These are phyloP conservation scores for Apistogramma diplotaenia DNA, from an alignment of 2,113 vertebrate species.

Conservation along the genomic window DNA sequence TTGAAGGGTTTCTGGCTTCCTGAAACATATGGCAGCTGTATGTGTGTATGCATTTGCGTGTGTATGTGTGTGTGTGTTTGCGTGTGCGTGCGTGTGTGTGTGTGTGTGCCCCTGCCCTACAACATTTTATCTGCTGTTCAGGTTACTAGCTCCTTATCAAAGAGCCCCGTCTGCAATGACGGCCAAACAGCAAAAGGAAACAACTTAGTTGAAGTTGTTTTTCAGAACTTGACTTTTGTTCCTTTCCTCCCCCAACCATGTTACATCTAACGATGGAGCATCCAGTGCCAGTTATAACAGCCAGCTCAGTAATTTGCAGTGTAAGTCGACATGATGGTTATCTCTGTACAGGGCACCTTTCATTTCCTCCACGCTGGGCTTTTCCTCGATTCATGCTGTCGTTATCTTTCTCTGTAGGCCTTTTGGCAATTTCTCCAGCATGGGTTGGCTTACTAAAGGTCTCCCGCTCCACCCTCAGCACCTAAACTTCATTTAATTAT, in stretches of 20 bases:
- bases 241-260: conserved; percentile 26
- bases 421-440: conserved; percentile 64
- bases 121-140: conserved; percentile 69
- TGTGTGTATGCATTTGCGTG: conserved; percentile 40
- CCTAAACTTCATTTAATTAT: conserved; percentile 48
- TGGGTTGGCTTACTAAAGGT: conserved; percentile 61
- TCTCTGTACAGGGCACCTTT: conserved; percentile 60
- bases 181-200: conserved; percentile 65
- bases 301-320: conserved; percentile 73
- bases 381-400: conserved; percentile 47
- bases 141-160: conserved; percentile 79
- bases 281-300: conserved; percentile 66
- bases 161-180: conserved; percentile 55
- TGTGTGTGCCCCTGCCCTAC: conserved; percentile 36
- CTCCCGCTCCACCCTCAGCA: conserved; percentile 32
- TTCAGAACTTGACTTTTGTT: conserved; percentile 58
- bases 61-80: conserved; percentile 57
- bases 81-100: background rate
- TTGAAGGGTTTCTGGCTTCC: conserved; percentile 88
- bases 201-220: conserved; percentile 77
- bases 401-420: conserved; percentile 47
- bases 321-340: conserved; percentile 67
- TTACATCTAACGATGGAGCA: conserved; percentile 65
- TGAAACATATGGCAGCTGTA: conserved; percentile 88
- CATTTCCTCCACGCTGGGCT: conserved; percentile 65